Evolutionary conservation across 2,888 invertebrate species (phyloP).

Genomic region (Hypercompe scribonia): DNA sequence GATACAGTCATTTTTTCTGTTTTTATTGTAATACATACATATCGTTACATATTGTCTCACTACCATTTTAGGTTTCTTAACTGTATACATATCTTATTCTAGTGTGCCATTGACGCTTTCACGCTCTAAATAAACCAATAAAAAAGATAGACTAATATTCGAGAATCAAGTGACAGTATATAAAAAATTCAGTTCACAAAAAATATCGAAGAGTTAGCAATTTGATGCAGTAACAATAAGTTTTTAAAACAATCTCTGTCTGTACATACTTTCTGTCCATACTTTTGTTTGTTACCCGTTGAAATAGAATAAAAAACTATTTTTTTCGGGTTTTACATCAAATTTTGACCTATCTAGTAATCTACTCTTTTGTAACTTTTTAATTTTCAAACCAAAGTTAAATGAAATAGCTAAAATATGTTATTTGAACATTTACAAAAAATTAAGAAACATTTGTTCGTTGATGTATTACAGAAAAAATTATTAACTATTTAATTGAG

Average conservation of each 20-base stretch:
- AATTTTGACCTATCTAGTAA: not conserved
- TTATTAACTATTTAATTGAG: no score
- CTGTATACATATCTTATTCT: not conserved
- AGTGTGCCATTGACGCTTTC: not conserved
- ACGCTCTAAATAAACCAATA: not conserved
- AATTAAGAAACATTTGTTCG: no score
- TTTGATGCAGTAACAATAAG: not conserved
- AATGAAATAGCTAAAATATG: no score
- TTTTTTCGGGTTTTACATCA: not conserved
- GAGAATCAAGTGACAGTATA: not conserved
- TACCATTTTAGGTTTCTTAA: not conserved
- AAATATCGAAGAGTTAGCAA: not conserved
- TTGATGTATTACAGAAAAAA: no score
- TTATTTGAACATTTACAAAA: no score
- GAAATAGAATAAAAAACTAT: not conserved
- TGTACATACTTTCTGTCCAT: not conserved
- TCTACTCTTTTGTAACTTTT: not conserved
- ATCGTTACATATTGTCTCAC: not conserved
- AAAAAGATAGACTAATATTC: not conserved
- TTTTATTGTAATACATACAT: no score
- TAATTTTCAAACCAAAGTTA: not conserved
- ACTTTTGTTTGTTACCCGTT: not conserved
- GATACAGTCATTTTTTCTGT: no score
- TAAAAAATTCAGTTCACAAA: not conserved
- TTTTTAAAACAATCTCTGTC: not conserved